Evolutionary conservation across 1,140 invertebrate species (phyloP).

Genomic region (Daktulosphaira vitifoliae): DNA sequence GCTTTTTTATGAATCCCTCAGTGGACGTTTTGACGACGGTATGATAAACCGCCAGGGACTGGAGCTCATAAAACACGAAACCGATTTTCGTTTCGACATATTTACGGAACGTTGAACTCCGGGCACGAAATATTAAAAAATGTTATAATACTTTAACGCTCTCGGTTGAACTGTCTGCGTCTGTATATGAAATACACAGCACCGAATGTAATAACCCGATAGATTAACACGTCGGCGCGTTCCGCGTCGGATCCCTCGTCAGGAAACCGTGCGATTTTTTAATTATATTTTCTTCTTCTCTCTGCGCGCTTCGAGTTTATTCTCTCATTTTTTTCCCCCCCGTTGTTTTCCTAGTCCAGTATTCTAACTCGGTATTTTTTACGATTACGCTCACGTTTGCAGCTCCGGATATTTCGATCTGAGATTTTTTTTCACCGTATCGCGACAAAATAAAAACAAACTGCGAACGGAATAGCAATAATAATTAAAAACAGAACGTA

Average conservation of each 20-base stretch:
- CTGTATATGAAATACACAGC: too few species aligned
- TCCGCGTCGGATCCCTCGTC: slow-evolving; percentile 29
- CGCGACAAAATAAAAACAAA: background rate
- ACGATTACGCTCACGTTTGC: slow-evolving; percentile 11
- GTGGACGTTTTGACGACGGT: slow-evolving; percentile 9
- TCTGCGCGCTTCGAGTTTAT: slow-evolving; percentile 11
- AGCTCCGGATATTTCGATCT: background rate
- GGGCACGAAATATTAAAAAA: background rate
- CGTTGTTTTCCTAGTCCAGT: background rate
- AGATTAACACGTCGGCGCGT: slow-evolving; percentile 23
- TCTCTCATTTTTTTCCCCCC: background rate
- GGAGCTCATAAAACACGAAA: too few species aligned
- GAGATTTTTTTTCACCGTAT: background rate
- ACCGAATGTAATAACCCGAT: background rate
- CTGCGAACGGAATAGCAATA: background rate
- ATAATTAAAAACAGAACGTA: too few species aligned
- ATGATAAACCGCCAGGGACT: background rate
- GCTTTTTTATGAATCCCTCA: too few species aligned
- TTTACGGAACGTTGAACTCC: slow-evolving; percentile 7
- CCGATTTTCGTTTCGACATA: background rate
- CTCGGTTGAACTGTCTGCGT: too few species aligned
- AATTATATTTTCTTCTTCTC: slow-evolving; percentile 27
- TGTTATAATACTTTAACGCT: background rate
- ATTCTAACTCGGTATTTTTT: background rate
- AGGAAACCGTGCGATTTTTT: slow-evolving; percentile 30